phyloP scores from a whole-genome alignment of 2,888 invertebrate species.

The Cheilosia scutellata region DNA sequence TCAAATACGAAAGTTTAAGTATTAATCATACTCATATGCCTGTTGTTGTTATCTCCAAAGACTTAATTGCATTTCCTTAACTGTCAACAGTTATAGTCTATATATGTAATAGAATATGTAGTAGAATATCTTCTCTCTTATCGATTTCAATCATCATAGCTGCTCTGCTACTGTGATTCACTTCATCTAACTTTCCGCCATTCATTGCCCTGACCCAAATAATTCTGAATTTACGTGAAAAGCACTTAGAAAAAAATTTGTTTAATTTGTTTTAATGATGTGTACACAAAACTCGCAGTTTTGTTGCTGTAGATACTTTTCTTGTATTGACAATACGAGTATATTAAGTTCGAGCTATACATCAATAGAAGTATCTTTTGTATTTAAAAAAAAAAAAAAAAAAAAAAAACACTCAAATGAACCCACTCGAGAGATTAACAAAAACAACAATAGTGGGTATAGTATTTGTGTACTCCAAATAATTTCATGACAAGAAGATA shows the following conservation, averaged over 20 bases:
- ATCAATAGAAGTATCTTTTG: neutral
- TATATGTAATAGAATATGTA: neutral
- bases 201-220: constrained; percentile 41
- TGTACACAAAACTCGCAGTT: neutral
- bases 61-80: too few relatives aligned
- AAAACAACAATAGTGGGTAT: constrained; percentile 2
- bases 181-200: neutral
- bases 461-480: neutral
- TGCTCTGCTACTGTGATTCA: neutral
- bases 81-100: neutral
- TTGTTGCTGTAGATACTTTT: neutral
- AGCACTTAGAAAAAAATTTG: constrained; percentile 24
- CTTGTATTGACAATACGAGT: neutral
- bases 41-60: too few relatives aligned
- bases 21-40: too few relatives aligned
- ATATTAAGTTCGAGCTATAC: too few relatives aligned
- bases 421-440: constrained; percentile 1
- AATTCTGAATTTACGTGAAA: constrained; percentile 2
- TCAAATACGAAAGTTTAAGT: too few relatives aligned
- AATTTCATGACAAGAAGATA: constrained; percentile 15
- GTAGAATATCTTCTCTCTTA: constrained; percentile 5
- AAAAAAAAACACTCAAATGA: neutral
- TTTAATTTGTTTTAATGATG: constrained; percentile 23
- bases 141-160: neutral
- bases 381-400: neutral